These are phyloP conservation scores for Brienomyrus longianalis DNA, from an alignment of 2,113 vertebrate genomes.

Conservation along the genomic window DNA sequence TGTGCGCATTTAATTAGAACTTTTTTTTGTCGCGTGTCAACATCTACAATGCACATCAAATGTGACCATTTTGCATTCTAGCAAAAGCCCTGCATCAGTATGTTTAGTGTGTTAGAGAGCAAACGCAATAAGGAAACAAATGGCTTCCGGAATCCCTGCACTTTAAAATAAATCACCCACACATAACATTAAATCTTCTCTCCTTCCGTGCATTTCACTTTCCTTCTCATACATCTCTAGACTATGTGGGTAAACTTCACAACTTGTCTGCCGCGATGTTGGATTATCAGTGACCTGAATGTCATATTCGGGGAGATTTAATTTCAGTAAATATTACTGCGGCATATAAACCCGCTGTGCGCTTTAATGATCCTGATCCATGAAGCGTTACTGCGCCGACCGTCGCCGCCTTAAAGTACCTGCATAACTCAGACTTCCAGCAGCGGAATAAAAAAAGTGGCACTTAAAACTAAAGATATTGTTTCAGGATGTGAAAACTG, in stretches of 20 bases:
- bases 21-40: neutral
- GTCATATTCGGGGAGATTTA: constrained; percentile 30
- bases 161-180: neutral
- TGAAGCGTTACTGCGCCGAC: constrained; percentile 8
- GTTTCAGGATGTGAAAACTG: neutral
- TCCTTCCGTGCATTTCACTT: neutral
- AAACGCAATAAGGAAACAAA: neutral
- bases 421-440: neutral
- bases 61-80: neutral
- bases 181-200: neutral
- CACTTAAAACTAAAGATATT: neutral
- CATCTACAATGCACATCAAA: neutral
- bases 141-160: neutral
- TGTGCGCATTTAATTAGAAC: neutral
- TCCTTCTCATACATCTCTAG: neutral
- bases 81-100: neutral
- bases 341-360: constrained; percentile 15
- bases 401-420: neutral
- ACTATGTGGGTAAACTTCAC: no score
- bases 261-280: constrained; percentile 3
- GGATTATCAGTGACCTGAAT: constrained; percentile 14
- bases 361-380: constrained; percentile 32
- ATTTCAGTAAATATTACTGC: constrained; percentile 38
- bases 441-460: neutral
- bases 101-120: neutral